phyloP scores from a whole-genome alignment of 1,140 invertebrate genomes.

The Eurytemora carolleeae region DNA sequence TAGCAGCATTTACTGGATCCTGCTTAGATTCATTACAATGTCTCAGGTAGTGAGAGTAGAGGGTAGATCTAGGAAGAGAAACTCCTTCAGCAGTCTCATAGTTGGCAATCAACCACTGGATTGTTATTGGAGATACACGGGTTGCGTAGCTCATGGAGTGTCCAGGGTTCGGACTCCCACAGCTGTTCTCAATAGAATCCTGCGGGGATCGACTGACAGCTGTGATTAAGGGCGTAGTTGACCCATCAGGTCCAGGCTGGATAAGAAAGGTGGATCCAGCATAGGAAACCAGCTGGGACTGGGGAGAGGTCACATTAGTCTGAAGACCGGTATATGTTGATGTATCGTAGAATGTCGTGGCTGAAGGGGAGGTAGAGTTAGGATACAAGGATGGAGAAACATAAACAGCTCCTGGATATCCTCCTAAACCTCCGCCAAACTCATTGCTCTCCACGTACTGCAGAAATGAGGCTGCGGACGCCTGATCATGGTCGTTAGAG shows the following conservation, averaged over 20 bases:
- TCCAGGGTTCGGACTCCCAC: not conserved
- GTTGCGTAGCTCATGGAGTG: slow-evolving; percentile 2
- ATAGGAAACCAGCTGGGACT: not conserved
- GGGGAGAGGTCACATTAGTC: not conserved
- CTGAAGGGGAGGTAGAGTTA: not conserved
- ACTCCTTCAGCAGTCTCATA: slow-evolving; percentile 82
- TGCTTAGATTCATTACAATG: slow-evolving; percentile 85
- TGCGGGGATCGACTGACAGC: no score
- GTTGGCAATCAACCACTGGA: slow-evolving; percentile 92
- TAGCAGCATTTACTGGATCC: slow-evolving; percentile 94
- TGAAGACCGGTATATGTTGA: no score
- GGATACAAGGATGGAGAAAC: not conserved
- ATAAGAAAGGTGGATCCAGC: not conserved
- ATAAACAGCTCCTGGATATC: not conserved
- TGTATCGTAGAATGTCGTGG: not conserved
- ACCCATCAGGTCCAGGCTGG: not conserved
- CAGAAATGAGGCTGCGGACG: no score
- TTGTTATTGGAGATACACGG: slow-evolving; percentile 5
- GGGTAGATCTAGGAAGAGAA: slow-evolving; percentile 65
- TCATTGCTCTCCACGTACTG: no score
- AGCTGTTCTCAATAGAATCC: not conserved
- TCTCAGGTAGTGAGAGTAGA: slow-evolving; percentile 88
- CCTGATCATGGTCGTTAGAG: no score
- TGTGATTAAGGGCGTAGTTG: not conserved
- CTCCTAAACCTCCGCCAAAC: no score